Conservation (phyloP, 92 coral and sea anemone genomes). For the Palythoa grandis region DNA sequence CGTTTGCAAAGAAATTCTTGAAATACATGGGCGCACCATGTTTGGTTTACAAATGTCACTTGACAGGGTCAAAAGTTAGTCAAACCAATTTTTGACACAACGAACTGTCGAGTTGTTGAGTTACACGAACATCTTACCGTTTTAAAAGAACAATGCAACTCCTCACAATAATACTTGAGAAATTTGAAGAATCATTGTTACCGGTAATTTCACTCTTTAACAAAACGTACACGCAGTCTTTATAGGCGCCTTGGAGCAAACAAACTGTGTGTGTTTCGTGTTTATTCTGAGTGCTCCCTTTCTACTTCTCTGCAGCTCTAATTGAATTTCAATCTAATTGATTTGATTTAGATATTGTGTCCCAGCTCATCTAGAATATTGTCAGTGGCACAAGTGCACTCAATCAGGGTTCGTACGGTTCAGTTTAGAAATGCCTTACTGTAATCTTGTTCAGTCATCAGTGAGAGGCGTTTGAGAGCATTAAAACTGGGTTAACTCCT, state of each 20-base stretch:
- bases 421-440: too few species aligned
- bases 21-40: neutral
- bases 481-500: too few species aligned
- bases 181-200: neutral
- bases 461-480: too few species aligned
- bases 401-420: too few species aligned
- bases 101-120: conserved; percentile 18
- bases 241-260: neutral
- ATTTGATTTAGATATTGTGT: too few species aligned
- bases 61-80: conserved; percentile 35
- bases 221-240: neutral
- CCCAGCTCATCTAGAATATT: too few species aligned
- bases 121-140: neutral
- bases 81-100: conserved; percentile 19
- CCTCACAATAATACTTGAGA: neutral
- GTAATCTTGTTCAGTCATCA: too few species aligned
- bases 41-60: neutral
- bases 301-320: too few species aligned
- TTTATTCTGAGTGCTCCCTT: too few species aligned
- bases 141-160: neutral
- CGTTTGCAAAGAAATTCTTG: conserved; percentile 13
- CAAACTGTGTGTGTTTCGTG: too few species aligned
- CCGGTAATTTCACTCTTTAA: neutral
- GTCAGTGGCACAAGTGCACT: too few species aligned
- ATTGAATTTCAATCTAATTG: too few species aligned